These are phyloP conservation scores for Tachysurus vachellii DNA, from an alignment of 2,113 vertebrate species.

Conservation along the genomic window DNA sequence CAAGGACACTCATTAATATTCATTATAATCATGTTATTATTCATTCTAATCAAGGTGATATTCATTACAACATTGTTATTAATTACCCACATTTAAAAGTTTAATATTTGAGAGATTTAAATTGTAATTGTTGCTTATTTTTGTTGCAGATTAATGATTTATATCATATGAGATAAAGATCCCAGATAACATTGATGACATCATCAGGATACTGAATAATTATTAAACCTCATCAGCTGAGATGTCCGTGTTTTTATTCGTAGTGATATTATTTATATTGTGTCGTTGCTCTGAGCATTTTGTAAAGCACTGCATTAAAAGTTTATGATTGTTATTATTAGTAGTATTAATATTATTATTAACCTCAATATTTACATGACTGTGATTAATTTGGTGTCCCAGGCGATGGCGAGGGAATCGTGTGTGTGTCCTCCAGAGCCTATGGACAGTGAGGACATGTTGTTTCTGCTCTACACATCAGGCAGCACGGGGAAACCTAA, in stretches of 20 bases:
- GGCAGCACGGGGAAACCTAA: constrained; percentile 90
- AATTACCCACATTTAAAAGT: not conserved
- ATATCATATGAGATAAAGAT: not conserved
- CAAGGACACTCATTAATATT: not conserved
- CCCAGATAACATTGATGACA: not conserved
- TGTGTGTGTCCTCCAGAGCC: constrained; percentile 76
- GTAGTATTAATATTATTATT: too few relatives aligned
- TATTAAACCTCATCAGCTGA: too few relatives aligned
- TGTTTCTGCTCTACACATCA: constrained; percentile 89
- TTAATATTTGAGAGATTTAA: too few relatives aligned
- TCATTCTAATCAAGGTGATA: not conserved
- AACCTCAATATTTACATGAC: not conserved
- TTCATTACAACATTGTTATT: not conserved
- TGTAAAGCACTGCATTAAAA: too few relatives aligned
- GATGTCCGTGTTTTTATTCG: too few relatives aligned
- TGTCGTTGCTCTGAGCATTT: too few relatives aligned
- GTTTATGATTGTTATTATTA: too few relatives aligned
- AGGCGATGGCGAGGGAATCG: constrained; percentile 83
- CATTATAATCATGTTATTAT: too few relatives aligned
- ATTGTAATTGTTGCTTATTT: not conserved
- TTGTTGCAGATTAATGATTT: not conserved
- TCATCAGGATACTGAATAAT: not conserved
- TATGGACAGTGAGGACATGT: constrained; percentile 85
- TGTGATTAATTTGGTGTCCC: not conserved
- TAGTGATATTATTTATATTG: too few relatives aligned